Percentiles rank a stretch among this genome's conserved stretches.
phyloP scores from a whole-genome alignment of 2,113 vertebrate genomes.

The Numenius arquata region DNA sequence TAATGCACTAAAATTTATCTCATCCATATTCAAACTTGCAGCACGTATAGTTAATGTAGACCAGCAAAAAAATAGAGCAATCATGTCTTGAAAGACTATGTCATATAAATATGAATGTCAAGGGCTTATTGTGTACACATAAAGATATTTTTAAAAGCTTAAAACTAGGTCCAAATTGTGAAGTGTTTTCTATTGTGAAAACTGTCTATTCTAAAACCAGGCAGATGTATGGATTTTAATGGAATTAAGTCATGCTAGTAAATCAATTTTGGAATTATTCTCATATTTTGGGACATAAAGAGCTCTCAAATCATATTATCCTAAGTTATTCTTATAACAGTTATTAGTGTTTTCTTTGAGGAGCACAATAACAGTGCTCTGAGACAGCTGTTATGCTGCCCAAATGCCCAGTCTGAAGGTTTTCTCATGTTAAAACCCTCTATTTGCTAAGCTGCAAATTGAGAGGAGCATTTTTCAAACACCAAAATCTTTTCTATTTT shows the following conservation, averaged over 20 bases:
- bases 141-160: not conserved
- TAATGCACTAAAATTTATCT: not conserved
- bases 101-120: not conserved
- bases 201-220: not conserved
- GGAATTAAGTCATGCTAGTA: not conserved
- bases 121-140: not conserved
- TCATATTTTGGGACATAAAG: not conserved
- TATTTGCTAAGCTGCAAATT: constrained; percentile 10
- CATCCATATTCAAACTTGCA: not conserved
- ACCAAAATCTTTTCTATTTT: constrained; percentile 63
- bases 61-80: not conserved
- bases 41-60: not conserved
- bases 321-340: not conserved
- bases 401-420: not conserved
- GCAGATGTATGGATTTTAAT: not conserved
- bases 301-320: not conserved
- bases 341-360: not conserved
- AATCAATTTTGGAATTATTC: not conserved
- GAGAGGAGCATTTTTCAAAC: constrained; percentile 50
- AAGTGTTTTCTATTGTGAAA: not conserved
- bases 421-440: constrained; percentile 24
- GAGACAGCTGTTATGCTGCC: not conserved
- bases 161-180: not conserved
- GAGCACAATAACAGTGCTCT: not conserved
- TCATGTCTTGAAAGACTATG: not conserved